A percentile compares a stretch with the other conserved stretches of the same genome.
phyloP scores from a whole-genome alignment of 2,888 invertebrate genomes.

The Chymomyza caudatula region DNA sequence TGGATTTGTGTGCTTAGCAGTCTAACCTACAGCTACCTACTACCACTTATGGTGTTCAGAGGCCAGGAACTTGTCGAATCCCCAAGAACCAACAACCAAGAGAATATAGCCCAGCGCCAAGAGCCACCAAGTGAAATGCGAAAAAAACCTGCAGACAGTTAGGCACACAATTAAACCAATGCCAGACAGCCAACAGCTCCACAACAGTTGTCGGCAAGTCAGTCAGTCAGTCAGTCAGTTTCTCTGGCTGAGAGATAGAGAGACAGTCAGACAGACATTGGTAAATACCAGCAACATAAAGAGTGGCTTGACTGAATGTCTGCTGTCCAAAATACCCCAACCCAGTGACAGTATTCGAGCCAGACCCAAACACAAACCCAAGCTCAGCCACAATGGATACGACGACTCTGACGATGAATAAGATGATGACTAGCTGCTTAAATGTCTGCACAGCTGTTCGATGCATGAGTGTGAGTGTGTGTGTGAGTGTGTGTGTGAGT shows the following conservation, averaged over 20 bases:
- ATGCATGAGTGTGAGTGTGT: constrained; percentile 7
- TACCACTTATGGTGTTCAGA: neutral
- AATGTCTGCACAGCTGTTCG: constrained; percentile 70
- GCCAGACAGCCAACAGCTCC: constrained; percentile 30
- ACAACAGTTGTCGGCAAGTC: neutral
- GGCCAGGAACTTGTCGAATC: neutral
- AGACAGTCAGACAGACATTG: constrained; percentile 34
- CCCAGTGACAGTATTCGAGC: neutral
- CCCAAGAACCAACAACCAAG: neutral
- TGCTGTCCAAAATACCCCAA: constrained; percentile 9
- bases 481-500: neutral
- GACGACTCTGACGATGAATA: constrained; percentile 44
- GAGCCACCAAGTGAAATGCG: neutral
- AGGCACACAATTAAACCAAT: constrained; percentile 43
- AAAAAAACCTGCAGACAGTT: neutral
- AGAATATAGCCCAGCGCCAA: neutral
- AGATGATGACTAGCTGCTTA: constrained; percentile 62
- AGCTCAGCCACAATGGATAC: neutral
- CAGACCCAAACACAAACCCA: too few species aligned
- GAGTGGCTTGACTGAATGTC: constrained; percentile 23
- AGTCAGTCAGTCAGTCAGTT: neutral
- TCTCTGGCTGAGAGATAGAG: neutral
- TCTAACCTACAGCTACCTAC: neutral
- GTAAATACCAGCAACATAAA: constrained; percentile 31
- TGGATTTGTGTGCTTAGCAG: neutral